Evolutionary conservation across 1,140 invertebrate genomes (phyloP), one percentile per base, ranked within the genome.

Genomic region (Leguminivora glycinivorella): DNA sequence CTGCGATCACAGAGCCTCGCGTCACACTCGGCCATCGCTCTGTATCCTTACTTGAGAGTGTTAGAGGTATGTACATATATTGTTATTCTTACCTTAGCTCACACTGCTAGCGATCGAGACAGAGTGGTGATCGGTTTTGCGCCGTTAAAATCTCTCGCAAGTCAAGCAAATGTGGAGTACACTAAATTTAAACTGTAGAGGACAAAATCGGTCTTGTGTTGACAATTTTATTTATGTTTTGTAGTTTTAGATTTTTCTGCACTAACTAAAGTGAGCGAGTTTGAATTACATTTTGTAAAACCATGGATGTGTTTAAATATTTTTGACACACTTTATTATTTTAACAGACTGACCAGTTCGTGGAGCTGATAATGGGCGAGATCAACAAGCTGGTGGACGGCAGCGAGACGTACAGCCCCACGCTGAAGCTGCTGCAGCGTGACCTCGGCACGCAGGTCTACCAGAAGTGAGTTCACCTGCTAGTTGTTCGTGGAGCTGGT

Each of bases 351-450:
- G 88, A 95, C 17, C 92, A 94, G 70, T 96, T 95, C 82, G 92
- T 95, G 1, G 93, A 96, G 70, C 87, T 93, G 52, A 93, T 95
- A 52, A 89, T 95, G 71, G 89, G 93, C 82, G 95, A 97, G 89
- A 92, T 96, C 4, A 92, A 90, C 69, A 93, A 94, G 71, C 76
- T 98, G 14, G 94, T 95, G 0, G 93, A 95, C 77, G 95, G 95
- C 1, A 97, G 96, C 0, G 96, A 97, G 80, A 94, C 94, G 0
- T 98, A 95, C 84, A 97, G 96, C 87, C 95, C 95, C 0, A 93
- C 94, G 2, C 89, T 95, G 2, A 92, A 87, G 63, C 81, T 93
- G 38, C 85, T 98, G 10, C 94, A 95, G 78, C 88, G 90, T 72
- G 90, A 94, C n/a, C 81, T 98, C 0, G 97, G 97, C 22, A 82